Evolutionary conservation across 1,140 invertebrate genomes (phyloP), one percentile per base, ranked within the genome.

Genomic region (Meteorus sp.): DNA sequence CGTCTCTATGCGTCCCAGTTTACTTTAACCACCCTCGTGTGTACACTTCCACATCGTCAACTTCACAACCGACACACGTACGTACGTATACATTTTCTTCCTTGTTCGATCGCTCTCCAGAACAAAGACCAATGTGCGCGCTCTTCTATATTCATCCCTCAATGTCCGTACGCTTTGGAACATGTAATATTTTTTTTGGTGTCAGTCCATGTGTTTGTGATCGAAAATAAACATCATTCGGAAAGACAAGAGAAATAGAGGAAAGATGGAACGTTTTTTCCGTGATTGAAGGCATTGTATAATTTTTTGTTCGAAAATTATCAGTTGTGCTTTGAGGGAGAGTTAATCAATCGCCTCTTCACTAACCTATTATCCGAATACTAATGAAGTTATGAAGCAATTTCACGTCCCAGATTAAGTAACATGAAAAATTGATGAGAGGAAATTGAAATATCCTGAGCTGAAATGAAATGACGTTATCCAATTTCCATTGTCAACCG

Each of bases 41-140:
- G 27, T 5, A 9, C 9, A 5, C 45, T 11, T 19, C 8, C 11
- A 23, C 45, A 48, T 31, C 27, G 13, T 3, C 25, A 19, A 48
- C 25, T 13, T 11, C 23, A 20, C 23, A 20, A 45, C 43, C 43
- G 25, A 45, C 15, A 43, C 20, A 45, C 43, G n/a, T n/a, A n/a
- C n/a, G n/a, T n/a, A n/a, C n/a, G n/a, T 5, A 29, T 9, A 29
- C 27, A 4, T 29, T 9, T 29, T 29, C n/a, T 22, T 31, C 6
- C 27, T 48, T 48, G 11, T 48, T 48, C 45, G 27, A 48, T 48
- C 45, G 45, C n/a, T 48, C 23, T 31, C 31, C 27, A 48, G 17
- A 7, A 23, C n/a, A 27, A 48, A 48, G 45, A 48, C 45, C 45
- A 31, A 48, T 48, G 45, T 19, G 23, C 45, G n/a, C n/a, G n/a